These are phyloP conservation scores for Sepioteuthis lessoniana DNA, from an alignment of 2,888 invertebrate species.

Conservation along the genomic window DNA sequence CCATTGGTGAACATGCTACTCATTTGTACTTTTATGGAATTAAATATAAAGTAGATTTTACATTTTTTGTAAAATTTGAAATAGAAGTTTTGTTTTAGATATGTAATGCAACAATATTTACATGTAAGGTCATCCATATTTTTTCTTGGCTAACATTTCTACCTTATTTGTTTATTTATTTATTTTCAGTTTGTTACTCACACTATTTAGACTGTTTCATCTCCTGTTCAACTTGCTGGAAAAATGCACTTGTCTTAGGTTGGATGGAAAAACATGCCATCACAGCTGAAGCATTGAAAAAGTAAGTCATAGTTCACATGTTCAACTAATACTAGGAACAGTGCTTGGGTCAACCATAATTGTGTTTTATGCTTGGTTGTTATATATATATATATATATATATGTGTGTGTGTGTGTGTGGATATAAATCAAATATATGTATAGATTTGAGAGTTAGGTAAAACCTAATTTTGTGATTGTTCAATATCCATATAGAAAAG, in stretches of 20 bases:
- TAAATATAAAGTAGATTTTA: no score
- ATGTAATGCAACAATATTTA: no score
- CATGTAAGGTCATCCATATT: no score
- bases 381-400: neutral
- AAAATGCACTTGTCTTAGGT: constrained; percentile 73
- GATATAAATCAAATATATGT: no score
- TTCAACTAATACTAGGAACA: neutral
- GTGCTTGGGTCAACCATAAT: neutral
- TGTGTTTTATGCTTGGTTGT: neutral
- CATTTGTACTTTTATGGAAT: no score
- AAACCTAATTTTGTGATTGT: no score
- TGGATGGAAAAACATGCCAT: constrained; percentile 75
- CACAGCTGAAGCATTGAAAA: neutral
- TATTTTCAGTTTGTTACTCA: constrained; percentile 69
- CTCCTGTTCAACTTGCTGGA: constrained; percentile 73
- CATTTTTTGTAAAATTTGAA: no score
- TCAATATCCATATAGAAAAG: no score
- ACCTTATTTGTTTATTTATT: neutral
- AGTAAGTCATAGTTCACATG: neutral
- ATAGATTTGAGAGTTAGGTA: neutral
- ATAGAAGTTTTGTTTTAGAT: no score
- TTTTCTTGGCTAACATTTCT: neutral
- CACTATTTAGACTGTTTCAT: constrained; percentile 74
- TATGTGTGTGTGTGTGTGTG: no score
- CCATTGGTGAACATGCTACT: no score